phyloP scores from a whole-genome alignment of 2,888 invertebrate genomes.

The Leptodirus hochenwartii region DNA sequence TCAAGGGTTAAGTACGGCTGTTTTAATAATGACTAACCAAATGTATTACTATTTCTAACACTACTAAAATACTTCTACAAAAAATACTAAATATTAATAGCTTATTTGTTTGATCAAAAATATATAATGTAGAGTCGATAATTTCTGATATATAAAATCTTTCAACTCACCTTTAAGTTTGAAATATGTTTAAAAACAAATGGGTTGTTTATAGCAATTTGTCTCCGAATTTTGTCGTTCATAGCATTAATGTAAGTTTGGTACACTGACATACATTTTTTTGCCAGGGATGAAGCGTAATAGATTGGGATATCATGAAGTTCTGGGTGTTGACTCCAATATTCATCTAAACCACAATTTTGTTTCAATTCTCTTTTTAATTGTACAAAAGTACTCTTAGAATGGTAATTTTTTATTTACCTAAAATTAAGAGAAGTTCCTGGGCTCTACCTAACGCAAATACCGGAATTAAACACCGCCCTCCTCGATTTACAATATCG shows the following conservation, averaged over 20 bases:
- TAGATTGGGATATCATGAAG: slow-evolving; percentile 98
- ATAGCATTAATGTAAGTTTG: slow-evolving; percentile 99
- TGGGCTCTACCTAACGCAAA: slow-evolving; percentile 97
- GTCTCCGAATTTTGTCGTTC: slow-evolving; percentile 92
- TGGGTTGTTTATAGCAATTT: slow-evolving; percentile 96
- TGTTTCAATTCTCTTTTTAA: too few relatives aligned
- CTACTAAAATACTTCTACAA: too few relatives aligned
- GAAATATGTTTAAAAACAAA: slow-evolving; percentile 97
- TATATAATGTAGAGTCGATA: too few relatives aligned
- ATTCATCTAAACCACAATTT: slow-evolving; percentile 55
- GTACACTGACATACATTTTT: slow-evolving; percentile 99
- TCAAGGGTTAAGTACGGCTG: too few relatives aligned
- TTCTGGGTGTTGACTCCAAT: slow-evolving; percentile 93
- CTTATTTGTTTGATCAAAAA: too few relatives aligned
- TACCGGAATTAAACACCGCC: slow-evolving; percentile 94
- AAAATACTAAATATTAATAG: too few relatives aligned
- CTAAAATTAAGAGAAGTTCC: slow-evolving; percentile 77
- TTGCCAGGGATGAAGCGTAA: slow-evolving; percentile 96
- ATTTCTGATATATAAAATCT: too few relatives aligned
- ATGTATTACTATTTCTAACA: too few relatives aligned
- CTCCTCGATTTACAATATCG: slow-evolving; percentile 93
- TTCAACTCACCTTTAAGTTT: slow-evolving; percentile 65
- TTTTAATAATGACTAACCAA: slow-evolving; percentile 2
- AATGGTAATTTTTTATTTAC: slow-evolving; percentile 25
- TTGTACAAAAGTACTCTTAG: too few relatives aligned